Evolutionary conservation across 2,113 vertebrate species (phyloP), one percentile per base, ranked within the genome.

Genomic region (Pteruthius melanotis): DNA sequence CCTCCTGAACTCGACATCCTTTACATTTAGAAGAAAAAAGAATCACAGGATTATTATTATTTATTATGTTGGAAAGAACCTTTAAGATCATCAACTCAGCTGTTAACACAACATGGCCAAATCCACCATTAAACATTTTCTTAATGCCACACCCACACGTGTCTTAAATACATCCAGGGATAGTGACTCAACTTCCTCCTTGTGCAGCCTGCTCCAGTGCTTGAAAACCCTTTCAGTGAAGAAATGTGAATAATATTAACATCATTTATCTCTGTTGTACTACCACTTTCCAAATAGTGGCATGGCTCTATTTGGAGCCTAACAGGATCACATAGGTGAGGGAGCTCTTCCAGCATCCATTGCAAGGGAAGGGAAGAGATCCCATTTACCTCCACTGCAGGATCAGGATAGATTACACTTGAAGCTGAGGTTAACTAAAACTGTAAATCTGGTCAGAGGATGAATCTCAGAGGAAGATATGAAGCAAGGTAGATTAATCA

Each of bases 381-480:
- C 24, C 19, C 33, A 30, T 59, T 85, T 83, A 42, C 21, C 4
- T 64, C 40, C 22, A 13, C 44, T 60, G 40, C 19, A 54, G 17
- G 45, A 72, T 54, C 30, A 76, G 63, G 49, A 91, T 22, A 54
- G 54, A 87, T 85, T 65, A 47, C 8, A 27, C 59, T 66, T 74
- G 71, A 83, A 91, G 78, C 30, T 39, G 52, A 77, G 33, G 12
- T 31, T 93, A 93, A 75, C 42, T 70, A 54, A 91, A 95, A 59
- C 79, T 66, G 50, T 90, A 88, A 91, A 95, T 91, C 78, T 88
- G 33, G 15, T 77, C 52, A 70, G 39, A 76, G 31, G 39, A 80
- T 74, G 90, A 96, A 80, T 70, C 84, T 90, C 93, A 91, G 78
- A 44, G 63, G 50, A 71, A 93, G 75, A 57, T 61, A 91, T 35